Evolutionary conservation across 2,113 vertebrate genomes (phyloP), one percentile per base, ranked within the genome.

Genomic region (Corythaeola cristata): DNA sequence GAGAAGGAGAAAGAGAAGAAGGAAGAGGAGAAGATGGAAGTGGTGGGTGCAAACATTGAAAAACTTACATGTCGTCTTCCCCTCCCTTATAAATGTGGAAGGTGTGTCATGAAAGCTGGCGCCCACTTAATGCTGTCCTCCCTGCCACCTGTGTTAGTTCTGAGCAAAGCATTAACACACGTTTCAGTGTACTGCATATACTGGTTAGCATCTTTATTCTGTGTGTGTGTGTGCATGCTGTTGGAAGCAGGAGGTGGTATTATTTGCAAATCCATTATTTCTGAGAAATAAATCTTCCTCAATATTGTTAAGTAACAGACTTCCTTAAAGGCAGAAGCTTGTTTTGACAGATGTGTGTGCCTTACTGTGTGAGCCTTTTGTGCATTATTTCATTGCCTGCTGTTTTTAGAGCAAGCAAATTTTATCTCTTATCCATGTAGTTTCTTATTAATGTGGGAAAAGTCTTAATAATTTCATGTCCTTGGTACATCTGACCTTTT

Each of bases 1-100:
- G 99, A 99, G 68, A 98, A 99, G 77, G 99, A 99, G 81, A 99
- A 99, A 92, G 98, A 98, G 95, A 98, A 98, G 71, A 99, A 99
- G 77, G 99, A 99, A 93, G 99, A 99, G 89, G 99, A 99, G 92
- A 99, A 99, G 97, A 99, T 99, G 99, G 99, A 99, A 98, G 99
- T 99, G 98, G 99, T 99, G 90, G 90, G 99, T 98, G 80, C 30
- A 85, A 71, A 59, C 39, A 50, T 5, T 76, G 45, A 82, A 44
- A 82, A 44, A 76, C 9, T 63, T 44, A 35, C 35, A n/a, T 74
- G 17, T 58, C 17, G 11, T 76, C 22, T 68, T 47, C 3, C 14
- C 44, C 32, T 45, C 23, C 14, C 26, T 27, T 28, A 10, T 30
- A 81, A 83, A 68, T 41, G 58, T 63, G 35, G 26, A 74, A 85